Evolutionary conservation across 2,797 vertebrate genomes (phyloP).

Genomic region (Dryobates pubescens): DNA sequence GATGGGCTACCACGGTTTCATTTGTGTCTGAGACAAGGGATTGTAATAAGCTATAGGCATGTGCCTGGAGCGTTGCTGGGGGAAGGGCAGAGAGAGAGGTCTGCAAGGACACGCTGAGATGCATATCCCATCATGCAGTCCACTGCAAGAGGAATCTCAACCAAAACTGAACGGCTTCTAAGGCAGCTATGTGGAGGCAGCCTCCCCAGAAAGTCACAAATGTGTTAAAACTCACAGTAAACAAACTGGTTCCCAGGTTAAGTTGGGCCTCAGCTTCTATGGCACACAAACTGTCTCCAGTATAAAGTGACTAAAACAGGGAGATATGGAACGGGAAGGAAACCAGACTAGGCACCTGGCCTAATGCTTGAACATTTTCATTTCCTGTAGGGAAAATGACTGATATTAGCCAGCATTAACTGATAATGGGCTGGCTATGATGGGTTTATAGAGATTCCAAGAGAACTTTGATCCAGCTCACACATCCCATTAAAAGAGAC

Average conservation of each 20-base stretch:
- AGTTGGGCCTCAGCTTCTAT: not conserved
- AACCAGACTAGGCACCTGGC: accelerated
- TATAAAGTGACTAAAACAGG: not conserved
- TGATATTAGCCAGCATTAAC: not conserved
- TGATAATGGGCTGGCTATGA: not conserved
- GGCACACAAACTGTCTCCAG: not conserved
- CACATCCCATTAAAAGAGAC: not conserved
- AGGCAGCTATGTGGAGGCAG: not conserved
- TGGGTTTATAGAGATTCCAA: not conserved
- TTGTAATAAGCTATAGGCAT: accelerated
- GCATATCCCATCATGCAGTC: accelerated
- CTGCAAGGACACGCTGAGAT: not conserved
- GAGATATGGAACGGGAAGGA: not conserved
- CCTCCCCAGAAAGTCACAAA: not conserved
- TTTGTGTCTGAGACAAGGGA: not conserved
- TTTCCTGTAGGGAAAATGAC: conserved; percentile 7
- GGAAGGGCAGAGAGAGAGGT: accelerated
- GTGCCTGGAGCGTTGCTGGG: not conserved
- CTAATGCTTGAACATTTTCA: not conserved
- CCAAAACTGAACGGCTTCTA: not conserved
- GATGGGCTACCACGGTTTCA: not conserved
- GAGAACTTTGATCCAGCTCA: conserved; percentile 23
- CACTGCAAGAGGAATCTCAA: not conserved
- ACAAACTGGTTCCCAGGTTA: not conserved
- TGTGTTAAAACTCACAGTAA: not conserved